These are phyloP conservation scores for Albula glossodonta DNA, from an alignment of 2,113 vertebrate species.

Conservation along the genomic window DNA sequence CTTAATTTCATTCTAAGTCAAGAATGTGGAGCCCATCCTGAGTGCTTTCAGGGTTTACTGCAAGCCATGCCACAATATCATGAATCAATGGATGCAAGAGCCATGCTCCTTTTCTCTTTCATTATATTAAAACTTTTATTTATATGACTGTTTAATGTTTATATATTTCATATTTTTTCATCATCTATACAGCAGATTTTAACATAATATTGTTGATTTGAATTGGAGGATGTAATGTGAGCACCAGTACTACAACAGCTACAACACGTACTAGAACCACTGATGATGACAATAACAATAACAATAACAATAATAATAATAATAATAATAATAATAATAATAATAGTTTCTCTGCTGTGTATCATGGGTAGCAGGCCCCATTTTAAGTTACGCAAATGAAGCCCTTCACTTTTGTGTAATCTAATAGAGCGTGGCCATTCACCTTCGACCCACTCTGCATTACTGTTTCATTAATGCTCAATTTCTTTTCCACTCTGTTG, in stretches of 20 bases:
- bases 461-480: slow-evolving; percentile 26
- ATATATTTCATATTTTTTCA: too few relatives aligned
- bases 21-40: not conserved
- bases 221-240: too few relatives aligned
- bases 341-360: not conserved
- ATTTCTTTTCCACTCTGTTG: slow-evolving; percentile 37
- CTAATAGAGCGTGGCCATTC: slow-evolving; percentile 27
- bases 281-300: too few relatives aligned
- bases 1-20: not conserved
- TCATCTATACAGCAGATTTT: too few relatives aligned
- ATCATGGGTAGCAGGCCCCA: not conserved
- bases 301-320: too few relatives aligned
- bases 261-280: too few relatives aligned
- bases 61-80: not conserved
- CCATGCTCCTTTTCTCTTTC: not conserved
- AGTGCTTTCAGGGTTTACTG: not conserved
- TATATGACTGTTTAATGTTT: not conserved
- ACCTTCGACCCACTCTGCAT: slow-evolving; percentile 41
- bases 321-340: too few relatives aligned
- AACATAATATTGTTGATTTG: too few relatives aligned
- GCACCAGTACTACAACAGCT: too few relatives aligned
- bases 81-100: not conserved
- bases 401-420: slow-evolving; percentile 38
- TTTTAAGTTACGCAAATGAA: slow-evolving; percentile 8
- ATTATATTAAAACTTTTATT: not conserved